These are phyloP conservation scores for Triops longicaudatus DNA, from an alignment of 1,140 invertebrate genomes.

Conservation along the genomic window DNA sequence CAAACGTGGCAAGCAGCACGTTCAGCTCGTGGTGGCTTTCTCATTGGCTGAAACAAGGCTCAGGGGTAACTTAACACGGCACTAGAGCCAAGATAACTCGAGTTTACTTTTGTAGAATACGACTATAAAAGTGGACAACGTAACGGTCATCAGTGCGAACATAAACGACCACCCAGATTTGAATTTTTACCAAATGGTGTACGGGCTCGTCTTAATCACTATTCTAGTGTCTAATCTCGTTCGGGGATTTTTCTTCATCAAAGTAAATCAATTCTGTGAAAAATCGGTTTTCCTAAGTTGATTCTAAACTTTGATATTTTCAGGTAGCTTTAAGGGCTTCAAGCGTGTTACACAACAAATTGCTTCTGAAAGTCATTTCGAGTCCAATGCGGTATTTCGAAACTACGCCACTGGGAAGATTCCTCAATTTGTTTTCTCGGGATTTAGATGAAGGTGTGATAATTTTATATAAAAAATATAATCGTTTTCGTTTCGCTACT, in stretches of 20 bases:
- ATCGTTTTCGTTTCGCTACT: not conserved
- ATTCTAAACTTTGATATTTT: conserved; percentile 23
- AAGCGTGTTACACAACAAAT: conserved; percentile 50
- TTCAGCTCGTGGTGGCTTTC: conserved; percentile 61
- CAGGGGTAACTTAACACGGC: conserved; percentile 33
- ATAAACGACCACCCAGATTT: conserved; percentile 47
- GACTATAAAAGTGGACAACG: conserved; percentile 16
- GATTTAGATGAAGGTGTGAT: conserved; percentile 55
- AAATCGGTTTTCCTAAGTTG: too few relatives aligned
- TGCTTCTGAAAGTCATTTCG: conserved; percentile 47
- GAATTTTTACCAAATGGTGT: conserved; percentile 45
- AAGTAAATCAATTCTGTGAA: too few relatives aligned
- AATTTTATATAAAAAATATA: too few relatives aligned
- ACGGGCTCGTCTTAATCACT: conserved; percentile 43
- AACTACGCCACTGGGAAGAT: conserved; percentile 50
- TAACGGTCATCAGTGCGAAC: conserved; percentile 30
- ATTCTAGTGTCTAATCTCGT: conserved; percentile 49
- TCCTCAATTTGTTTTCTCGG: conserved; percentile 56
- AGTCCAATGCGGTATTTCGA: conserved; percentile 53
- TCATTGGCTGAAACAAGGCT: conserved; percentile 52
- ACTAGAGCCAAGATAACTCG: too few relatives aligned
- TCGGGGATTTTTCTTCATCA: conserved; percentile 50
- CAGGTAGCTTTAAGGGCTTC: conserved; percentile 53
- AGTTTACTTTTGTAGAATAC: conserved; percentile 4
- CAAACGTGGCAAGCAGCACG: conserved; percentile 48